Evolutionary conservation across 2,888 invertebrate genomes (phyloP).

Genomic region (Lissonota sp.): DNA sequence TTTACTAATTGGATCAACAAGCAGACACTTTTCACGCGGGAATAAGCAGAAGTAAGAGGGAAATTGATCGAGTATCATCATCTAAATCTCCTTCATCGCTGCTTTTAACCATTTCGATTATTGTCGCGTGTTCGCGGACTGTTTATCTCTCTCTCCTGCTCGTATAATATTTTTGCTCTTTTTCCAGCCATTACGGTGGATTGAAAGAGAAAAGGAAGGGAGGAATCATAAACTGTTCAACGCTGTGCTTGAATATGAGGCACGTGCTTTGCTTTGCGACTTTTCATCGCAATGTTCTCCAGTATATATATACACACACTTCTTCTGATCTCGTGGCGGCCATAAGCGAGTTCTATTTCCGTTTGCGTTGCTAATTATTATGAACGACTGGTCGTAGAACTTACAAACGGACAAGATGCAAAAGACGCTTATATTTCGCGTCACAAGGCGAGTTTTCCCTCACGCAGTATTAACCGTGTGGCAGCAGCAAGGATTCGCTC

Average conservation of each 20-base stretch:
- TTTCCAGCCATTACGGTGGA: not conserved
- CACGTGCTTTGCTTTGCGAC: too few relatives aligned
- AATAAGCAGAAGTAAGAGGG: not conserved
- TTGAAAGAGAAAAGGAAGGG: too few relatives aligned
- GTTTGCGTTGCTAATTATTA: constrained; percentile 77
- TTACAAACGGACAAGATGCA: too few relatives aligned
- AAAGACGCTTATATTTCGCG: too few relatives aligned
- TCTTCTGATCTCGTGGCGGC: too few relatives aligned
- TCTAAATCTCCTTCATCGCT: constrained; percentile 50
- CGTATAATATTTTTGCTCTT: not conserved
- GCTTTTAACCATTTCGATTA: constrained; percentile 54
- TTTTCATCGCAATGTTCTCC: too few relatives aligned
- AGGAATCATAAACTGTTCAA: too few relatives aligned
- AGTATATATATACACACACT: too few relatives aligned
- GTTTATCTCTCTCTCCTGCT: constrained; percentile 8
- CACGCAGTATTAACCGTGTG: too few relatives aligned
- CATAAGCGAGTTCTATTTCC: constrained; percentile 72
- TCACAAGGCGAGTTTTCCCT: too few relatives aligned
- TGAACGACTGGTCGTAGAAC: constrained; percentile 67
- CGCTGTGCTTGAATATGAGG: too few relatives aligned
- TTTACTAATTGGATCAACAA: constrained; percentile 46
- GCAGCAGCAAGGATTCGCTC: constrained; percentile 41
- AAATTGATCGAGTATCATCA: constrained; percentile 42
- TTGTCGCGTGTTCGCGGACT: constrained; percentile 37
- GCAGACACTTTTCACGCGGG: not conserved